A percentile compares a stretch with the other conserved stretches of the same genome.
These are phyloP conservation scores for Eurystomus glaucurus DNA, from an alignment of 2,797 vertebrate genomes.

Conservation along the genomic window DNA sequence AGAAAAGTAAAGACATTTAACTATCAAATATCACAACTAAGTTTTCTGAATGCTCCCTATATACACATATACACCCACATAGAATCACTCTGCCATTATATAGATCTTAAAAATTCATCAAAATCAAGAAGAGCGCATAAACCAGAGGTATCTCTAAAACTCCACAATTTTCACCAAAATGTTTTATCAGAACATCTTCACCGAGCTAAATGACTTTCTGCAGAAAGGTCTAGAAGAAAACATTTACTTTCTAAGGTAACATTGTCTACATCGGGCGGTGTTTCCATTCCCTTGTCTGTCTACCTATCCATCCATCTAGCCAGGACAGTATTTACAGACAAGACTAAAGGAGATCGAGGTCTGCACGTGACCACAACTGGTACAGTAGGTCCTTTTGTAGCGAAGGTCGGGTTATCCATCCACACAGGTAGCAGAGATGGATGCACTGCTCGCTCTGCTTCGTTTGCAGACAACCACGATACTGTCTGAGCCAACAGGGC, in stretches of 20 bases:
- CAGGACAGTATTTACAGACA: neutral
- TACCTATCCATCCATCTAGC: neutral
- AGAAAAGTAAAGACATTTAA: neutral
- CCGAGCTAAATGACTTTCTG: neutral
- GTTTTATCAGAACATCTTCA: neutral
- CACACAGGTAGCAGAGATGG: constrained; percentile 3
- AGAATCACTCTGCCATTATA: no score
- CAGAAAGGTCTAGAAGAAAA: neutral
- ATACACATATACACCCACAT: neutral
- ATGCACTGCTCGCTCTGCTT: neutral
- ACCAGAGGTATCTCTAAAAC: neutral
- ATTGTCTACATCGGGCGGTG: rapidly evolving
- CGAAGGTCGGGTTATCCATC: neutral
- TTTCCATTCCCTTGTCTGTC: neutral
- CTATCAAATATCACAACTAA: neutral
- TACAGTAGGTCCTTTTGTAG: neutral
- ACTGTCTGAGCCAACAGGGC: neutral
- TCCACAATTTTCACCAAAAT: neutral
- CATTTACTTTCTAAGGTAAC: neutral
- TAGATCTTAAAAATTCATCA: neutral
- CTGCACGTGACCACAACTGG: neutral
- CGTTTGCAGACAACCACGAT: neutral
- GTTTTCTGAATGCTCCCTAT: neutral
- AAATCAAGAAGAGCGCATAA: neutral
- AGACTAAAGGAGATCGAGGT: neutral